phyloP scores from a whole-genome alignment of 2,113 vertebrate genomes.

The Pelvicachromis taeniatus region DNA sequence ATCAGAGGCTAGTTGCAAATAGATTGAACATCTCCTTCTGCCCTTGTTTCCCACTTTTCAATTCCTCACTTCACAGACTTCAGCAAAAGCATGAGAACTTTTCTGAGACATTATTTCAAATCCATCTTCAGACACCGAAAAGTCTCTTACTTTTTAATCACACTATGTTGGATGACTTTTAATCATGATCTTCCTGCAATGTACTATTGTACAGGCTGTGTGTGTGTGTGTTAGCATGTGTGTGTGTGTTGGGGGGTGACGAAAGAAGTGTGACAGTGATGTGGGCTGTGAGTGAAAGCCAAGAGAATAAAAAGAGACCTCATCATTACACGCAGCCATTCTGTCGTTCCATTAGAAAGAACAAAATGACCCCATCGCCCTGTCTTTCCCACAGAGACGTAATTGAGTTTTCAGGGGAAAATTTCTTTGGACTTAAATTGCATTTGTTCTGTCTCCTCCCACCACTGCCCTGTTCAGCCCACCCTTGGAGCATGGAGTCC shows the following conservation, averaged over 20 bases:
- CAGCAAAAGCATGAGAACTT: background rate
- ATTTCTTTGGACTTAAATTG: conserved; percentile 55
- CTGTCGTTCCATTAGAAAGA: conserved; percentile 46
- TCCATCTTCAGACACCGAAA: conserved; percentile 20
- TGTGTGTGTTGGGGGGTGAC: background rate
- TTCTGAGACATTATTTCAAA: conserved; percentile 24
- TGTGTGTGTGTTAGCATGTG: background rate
- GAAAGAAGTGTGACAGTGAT: conserved; percentile 30
- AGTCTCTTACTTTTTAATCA: conserved; percentile 51
- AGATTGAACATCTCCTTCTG: background rate
- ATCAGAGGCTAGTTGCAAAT: background rate
- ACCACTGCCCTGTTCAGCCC: conserved; percentile 1
- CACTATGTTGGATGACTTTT: conserved; percentile 11
- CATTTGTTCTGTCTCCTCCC: conserved; percentile 39
- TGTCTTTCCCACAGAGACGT: conserved; percentile 24
- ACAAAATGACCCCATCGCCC: conserved; percentile 54
- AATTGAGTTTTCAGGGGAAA: conserved; percentile 56
- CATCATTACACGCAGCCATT: conserved; percentile 39
- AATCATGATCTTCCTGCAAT: conserved; percentile 16
- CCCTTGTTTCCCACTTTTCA: conserved; percentile 6
- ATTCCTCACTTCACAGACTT: conserved; percentile 10
- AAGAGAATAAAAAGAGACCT: conserved; percentile 43
- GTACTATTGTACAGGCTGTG: background rate
- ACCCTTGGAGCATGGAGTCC: background rate
- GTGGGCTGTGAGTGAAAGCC: conserved; percentile 52